phyloP scores from a whole-genome alignment of 1,140 invertebrate genomes.

The Rhyzopertha dominica region DNA sequence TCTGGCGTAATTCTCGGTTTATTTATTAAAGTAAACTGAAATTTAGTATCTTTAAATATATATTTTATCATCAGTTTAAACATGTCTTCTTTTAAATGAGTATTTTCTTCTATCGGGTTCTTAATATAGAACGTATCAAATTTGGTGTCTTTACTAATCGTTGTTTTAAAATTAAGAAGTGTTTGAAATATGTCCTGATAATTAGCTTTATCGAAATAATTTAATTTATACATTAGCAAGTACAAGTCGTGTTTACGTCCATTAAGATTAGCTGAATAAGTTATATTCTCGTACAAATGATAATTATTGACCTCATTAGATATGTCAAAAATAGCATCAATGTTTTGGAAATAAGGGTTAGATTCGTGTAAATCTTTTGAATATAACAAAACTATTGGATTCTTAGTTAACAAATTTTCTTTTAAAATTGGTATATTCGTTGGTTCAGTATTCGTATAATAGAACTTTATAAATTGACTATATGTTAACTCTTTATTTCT shows the following conservation, averaged over 20 bases:
- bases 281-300: neutral
- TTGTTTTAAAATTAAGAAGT: no score
- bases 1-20: neutral
- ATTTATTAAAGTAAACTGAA: no score
- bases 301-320: slow-evolving; percentile 1
- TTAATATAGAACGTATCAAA: no score
- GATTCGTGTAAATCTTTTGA: slow-evolving; percentile 1
- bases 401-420: neutral
- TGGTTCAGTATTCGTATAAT: neutral
- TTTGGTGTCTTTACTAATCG: no score
- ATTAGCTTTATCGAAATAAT: no score
- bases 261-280: no score
- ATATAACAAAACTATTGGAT: neutral
- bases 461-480: neutral
- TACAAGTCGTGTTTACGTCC: neutral
- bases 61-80: neutral
- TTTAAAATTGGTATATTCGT: neutral
- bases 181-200: no score
- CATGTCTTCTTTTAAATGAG: slow-evolving; percentile 4
- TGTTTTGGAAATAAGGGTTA: neutral
- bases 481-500: neutral
- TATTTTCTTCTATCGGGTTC: slow-evolving; percentile 2
- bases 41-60: neutral
- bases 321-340: neutral
- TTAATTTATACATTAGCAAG: no score